Base-by-base conservation (phyloP, 1,140 invertebrate species). In the Sarcophaga peregrina region DNA sequence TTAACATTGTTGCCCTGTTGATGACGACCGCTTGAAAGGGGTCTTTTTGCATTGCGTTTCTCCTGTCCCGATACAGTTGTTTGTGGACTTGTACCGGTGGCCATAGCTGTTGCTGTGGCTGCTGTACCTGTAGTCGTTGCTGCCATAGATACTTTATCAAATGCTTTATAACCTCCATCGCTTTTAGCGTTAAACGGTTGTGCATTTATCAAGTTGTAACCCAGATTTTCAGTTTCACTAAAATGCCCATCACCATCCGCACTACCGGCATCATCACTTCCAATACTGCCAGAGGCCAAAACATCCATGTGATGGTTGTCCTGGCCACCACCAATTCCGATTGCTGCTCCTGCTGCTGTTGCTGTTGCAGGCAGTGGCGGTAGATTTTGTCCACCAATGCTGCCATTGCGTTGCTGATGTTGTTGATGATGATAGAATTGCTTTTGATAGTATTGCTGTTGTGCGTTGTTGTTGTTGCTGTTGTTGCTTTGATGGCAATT, bases 191-290 rank as follows among this genome's bases (percentile, higher is more conserved):
- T 84, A n/a, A 48, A 13, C 11, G 25, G 48, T 45, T 78, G 81
- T 72, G 75, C 80, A 81, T 84, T 84, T 84, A 90, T 90, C 89
- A 90, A 84, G 89, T 90, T 86, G 87, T 89, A 86, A 90, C 89
- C 89, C 89, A 90, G 87, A 90, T 90, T 89, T 89, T 92, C 91
- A 83, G 86, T 87, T 88, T 92, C 91, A 90, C 91, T 91, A 88
- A 91, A 91, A 90, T 89, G 87, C 86, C 91, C 90, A 87, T 91
- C 91, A 85, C 87, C 85, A 82, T 86, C 88, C 83, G 89, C 90
- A 20, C 86, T 87, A 72, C 91, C 91, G 84, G 82, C 81, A 78
- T 73, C 81, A 78, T 84, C 83, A 74, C 73, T 58, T 81, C 83
- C 87, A 52, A 81, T 84, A 85, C 85, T 84, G 68, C 74, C 81